Conservation (phyloP, 2,113 vertebrate genomes). For the Paradoxurus hermaphroditus region DNA sequence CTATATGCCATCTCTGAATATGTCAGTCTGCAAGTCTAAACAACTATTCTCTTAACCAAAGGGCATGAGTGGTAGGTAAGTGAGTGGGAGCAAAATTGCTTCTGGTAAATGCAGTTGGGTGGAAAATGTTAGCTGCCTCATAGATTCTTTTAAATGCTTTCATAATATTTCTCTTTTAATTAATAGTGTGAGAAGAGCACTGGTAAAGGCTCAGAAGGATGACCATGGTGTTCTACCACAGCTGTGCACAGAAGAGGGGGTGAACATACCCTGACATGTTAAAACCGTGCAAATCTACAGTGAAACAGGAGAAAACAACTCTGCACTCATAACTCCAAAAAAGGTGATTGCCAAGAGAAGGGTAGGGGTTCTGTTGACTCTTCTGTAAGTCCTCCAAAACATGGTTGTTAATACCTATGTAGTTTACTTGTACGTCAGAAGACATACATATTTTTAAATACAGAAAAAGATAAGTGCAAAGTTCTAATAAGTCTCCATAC, state of each 20-base stretch:
- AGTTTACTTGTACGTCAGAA: not conserved
- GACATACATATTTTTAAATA: not conserved
- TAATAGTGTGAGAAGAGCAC: constrained; percentile 47
- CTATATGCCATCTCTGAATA: not conserved
- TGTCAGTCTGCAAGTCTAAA: not conserved
- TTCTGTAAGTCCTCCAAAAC: not conserved
- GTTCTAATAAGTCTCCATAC: not conserved
- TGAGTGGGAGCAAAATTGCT: constrained; percentile 55
- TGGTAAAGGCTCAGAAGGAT: not conserved
- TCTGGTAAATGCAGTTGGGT: constrained; percentile 32
- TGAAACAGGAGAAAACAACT: not conserved
- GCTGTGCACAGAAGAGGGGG: not conserved
- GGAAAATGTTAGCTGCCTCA: constrained; percentile 50
- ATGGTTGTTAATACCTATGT: not conserved
- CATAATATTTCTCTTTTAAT: constrained; percentile 69
- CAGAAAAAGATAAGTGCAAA: not conserved
- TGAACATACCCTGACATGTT: not conserved
- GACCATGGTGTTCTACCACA: not conserved
- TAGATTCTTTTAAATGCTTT: constrained; percentile 32
- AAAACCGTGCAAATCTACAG: not conserved
- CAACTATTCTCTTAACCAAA: constrained; percentile 7
- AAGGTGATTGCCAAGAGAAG: not conserved
- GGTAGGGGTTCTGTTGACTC: not conserved
- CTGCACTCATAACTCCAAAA: not conserved
- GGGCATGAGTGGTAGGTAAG: constrained; percentile 10